phyloP scores from a whole-genome alignment of 2,888 invertebrate genomes.

The Choreutis nemorana region DNA sequence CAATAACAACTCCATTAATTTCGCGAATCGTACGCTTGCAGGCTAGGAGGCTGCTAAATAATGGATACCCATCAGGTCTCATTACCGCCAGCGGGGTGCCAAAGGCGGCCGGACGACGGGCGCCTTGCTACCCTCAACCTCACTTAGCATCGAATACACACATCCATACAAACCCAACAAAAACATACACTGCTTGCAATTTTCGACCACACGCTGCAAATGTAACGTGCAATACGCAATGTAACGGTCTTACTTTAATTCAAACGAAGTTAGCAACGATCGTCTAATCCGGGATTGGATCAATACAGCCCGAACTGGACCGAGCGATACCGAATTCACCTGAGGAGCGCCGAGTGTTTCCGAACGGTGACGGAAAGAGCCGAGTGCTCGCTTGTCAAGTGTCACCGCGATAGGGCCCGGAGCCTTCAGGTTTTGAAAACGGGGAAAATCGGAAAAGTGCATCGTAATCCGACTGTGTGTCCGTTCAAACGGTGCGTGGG shows the following conservation, averaged over 20 bases:
- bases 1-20: constrained; percentile 61
- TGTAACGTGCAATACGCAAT: too few relatives aligned
- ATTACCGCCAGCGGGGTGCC: constrained; percentile 53
- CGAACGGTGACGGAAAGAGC: constrained; percentile 12
- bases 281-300: constrained; percentile 25
- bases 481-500: too few relatives aligned
- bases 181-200: too few relatives aligned
- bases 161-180: too few relatives aligned
- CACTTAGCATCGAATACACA: not conserved
- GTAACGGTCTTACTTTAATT: too few relatives aligned
- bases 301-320: constrained; percentile 30
- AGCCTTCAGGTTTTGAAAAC: constrained; percentile 57
- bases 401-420: constrained; percentile 51
- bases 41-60: constrained; percentile 54
- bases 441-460: constrained; percentile 31
- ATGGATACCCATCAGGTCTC: constrained; percentile 58
- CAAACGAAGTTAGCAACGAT: too few relatives aligned
- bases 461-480: constrained; percentile 11
- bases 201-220: too few relatives aligned
- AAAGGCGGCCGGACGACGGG: constrained; percentile 53
- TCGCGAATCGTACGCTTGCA: constrained; percentile 42
- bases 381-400: constrained; percentile 39
- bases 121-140: too few relatives aligned
- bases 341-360: constrained; percentile 18
- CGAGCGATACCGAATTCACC: constrained; percentile 26